Evolutionary conservation across 2,797 vertebrate species (phyloP).

Genomic region (Ptychobarbus kaznakovi): DNA sequence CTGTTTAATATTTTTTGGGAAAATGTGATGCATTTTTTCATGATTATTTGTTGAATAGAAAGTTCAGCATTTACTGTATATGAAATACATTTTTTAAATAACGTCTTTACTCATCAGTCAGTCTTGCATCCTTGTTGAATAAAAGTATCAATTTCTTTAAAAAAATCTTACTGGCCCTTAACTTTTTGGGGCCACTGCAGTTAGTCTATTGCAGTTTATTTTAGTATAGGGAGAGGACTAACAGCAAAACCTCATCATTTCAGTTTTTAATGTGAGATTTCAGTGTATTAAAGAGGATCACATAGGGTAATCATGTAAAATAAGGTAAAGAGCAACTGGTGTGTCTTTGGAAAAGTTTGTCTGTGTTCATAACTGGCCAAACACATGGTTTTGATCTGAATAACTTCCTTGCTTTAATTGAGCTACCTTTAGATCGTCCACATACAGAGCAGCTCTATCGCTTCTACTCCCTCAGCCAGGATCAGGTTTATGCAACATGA

Average conservation of each 20-base stretch:
- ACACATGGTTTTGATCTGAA: constrained; percentile 65
- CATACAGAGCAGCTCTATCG: constrained; percentile 39
- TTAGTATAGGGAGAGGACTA: background rate
- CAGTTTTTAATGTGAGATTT: constrained; percentile 2
- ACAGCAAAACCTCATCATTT: background rate
- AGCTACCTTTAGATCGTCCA: constrained; percentile 39
- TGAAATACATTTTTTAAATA: background rate
- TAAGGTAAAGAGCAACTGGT: background rate
- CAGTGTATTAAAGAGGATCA: background rate
- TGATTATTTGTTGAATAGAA: background rate
- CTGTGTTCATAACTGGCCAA: constrained; percentile 4
- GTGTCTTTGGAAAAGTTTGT: background rate
- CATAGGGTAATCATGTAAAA: background rate
- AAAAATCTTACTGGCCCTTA: background rate
- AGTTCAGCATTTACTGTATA: background rate
- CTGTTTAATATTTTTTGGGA: background rate
- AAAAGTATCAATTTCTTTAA: background rate
- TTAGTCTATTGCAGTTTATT: background rate
- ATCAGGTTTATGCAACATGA: constrained; percentile 76
- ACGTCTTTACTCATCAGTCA: no score
- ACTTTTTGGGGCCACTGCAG: background rate
- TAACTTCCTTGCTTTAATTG: constrained; percentile 40
- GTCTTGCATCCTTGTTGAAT: background rate
- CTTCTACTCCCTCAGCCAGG: constrained; percentile 56
- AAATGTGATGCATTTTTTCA: background rate